Base-by-base conservation (phyloP, 2,888 invertebrate genomes). In the Abscondita cerata region DNA sequence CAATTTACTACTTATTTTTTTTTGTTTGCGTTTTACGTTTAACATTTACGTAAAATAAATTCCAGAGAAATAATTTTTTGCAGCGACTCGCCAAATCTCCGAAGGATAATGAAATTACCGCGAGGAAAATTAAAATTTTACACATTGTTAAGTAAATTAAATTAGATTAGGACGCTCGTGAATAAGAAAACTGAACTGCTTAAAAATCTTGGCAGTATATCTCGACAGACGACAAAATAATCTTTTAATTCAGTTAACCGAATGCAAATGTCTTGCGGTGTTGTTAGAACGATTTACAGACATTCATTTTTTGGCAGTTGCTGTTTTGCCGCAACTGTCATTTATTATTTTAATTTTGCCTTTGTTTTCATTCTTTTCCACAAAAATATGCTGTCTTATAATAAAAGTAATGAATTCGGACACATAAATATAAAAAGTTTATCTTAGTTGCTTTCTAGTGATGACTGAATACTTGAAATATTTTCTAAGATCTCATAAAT, bases 191-290 rank as follows among this genome's bases (percentile, higher is more conserved):
- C 64, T 53, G 44, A 52, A 57, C 53, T 57, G 44, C 50, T 69
- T 67, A 67, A 68, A 68, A 70, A 71, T 69, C 69, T 71, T 68
- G 68, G 67, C 68, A 67, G 65, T 66, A 66, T 64, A 66, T 69
- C 67, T 63, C 41, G 68, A 67, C 70, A 65, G 67, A 66, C 58
- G 68, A 68, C 71, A 68, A 70, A 68, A 68, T 71, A 70, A 71
- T 70, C 71, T 69, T 67, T n/a, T 71, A 71, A 71, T 71, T 71
- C 71, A 67, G 67, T 70, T 70, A 69, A 68, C 65, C 64, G 62
- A 70, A 70, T 69, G 69, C 70, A 70, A 68, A 68, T 68, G 66
- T 68, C 70, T 68, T 66, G 65, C 62, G 70, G 68, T 68, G 68
- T 59, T 64, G 61, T 67, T 65, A 59, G 55, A 59, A 65, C 67